phyloP scores from a whole-genome alignment of 2,797 vertebrate species.

The Coluber constrictor region DNA sequence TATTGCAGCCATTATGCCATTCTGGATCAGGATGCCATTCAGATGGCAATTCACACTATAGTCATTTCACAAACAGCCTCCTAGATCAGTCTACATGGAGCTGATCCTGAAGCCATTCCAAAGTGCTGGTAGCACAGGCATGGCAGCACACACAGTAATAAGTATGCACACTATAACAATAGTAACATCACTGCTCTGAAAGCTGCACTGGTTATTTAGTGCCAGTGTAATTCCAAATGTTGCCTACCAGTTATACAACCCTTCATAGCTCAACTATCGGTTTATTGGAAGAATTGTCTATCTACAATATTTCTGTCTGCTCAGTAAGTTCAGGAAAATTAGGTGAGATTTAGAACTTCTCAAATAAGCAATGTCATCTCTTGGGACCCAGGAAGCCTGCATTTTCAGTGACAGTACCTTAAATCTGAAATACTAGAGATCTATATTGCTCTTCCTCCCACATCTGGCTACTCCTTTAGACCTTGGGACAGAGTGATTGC shows the following conservation, averaged over 20 bases:
- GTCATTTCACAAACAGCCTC: neutral
- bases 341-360: neutral
- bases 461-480: neutral
- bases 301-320: neutral
- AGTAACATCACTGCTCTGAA: neutral
- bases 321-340: neutral
- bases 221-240: neutral
- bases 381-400: neutral
- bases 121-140: neutral
- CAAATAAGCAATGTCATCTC: neutral
- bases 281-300: neutral
- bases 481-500: neutral
- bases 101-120: neutral
- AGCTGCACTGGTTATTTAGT: neutral
- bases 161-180: neutral
- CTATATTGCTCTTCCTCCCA: neutral
- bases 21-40: neutral
- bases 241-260: neutral
- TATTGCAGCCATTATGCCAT: neutral
- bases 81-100: neutral
- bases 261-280: neutral
- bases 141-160: neutral
- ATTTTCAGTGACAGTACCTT: neutral
- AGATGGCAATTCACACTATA: neutral
- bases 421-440: neutral